Conservation (phyloP, 2,113 vertebrate species). For the Scytalopus superciliaris region DNA sequence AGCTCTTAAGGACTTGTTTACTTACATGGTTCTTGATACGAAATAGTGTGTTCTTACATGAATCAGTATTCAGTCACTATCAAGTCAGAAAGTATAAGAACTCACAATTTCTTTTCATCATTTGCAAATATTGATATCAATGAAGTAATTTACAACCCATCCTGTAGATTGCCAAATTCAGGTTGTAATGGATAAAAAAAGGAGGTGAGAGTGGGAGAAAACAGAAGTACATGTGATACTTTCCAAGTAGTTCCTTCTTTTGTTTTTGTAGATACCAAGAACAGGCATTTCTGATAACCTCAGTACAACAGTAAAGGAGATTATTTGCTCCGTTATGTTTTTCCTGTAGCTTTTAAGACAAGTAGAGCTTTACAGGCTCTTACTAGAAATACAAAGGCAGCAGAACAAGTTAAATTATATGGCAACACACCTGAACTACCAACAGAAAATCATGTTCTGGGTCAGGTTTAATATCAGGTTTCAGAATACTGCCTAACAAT, state of each 20-base stretch:
- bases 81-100: background rate
- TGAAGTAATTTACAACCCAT: background rate
- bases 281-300: background rate
- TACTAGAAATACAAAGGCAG: background rate
- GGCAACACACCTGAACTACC: background rate
- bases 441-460: background rate
- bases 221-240: background rate
- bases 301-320: background rate
- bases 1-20: background rate
- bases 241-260: background rate
- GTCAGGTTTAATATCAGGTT: background rate
- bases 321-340: background rate
- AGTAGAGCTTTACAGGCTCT: background rate
- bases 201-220: background rate
- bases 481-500: background rate
- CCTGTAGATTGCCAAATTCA: background rate
- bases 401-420: background rate
- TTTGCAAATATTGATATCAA: background rate
- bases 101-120: background rate
- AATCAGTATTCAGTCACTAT: background rate
- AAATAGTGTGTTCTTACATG: background rate
- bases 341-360: background rate
- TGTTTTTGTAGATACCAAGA: background rate
- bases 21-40: background rate
- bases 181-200: background rate